A percentile compares a stretch with the other conserved stretches of the same genome.
phyloP scores from a whole-genome alignment of 2,888 invertebrate species.

The Dasypolia templi region DNA sequence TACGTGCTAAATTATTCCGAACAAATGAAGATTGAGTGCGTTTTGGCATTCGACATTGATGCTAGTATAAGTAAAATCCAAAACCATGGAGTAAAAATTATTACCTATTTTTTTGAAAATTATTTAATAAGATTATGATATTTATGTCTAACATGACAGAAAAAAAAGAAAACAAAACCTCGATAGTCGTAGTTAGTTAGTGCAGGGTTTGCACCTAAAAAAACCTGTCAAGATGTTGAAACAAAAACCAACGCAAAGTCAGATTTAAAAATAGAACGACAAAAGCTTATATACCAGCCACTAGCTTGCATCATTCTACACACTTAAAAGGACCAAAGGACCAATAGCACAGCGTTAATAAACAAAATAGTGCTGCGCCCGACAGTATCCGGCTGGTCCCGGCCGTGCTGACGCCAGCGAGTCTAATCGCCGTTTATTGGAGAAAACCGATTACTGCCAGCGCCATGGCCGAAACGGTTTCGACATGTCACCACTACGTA shows the following conservation, averaged over 20 bases:
- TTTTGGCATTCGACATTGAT: neutral
- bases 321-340: conserved; percentile 28
- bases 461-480: conserved; percentile 85
- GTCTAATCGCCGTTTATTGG: conserved; percentile 91
- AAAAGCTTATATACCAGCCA: neutral
- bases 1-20: neutral
- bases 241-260: neutral
- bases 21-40: neutral
- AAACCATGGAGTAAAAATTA: no score
- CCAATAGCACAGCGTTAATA: conserved; percentile 58
- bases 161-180: neutral
- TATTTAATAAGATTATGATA: no score
- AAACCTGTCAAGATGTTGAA: neutral
- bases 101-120: no score
- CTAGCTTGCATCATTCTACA: conserved; percentile 3
- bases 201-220: no score
- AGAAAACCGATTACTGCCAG: conserved; percentile 89
- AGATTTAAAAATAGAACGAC: neutral
- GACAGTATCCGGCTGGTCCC: conserved; percentile 79
- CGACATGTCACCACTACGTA: conserved; percentile 85
- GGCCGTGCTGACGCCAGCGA: conserved; percentile 89
- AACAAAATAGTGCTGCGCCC: conserved; percentile 62
- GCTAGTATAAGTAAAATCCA: no score
- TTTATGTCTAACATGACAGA: neutral
- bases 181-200: neutral